phyloP scores from a whole-genome alignment of 2,888 invertebrate species.

The Drosophila tripunctata region DNA sequence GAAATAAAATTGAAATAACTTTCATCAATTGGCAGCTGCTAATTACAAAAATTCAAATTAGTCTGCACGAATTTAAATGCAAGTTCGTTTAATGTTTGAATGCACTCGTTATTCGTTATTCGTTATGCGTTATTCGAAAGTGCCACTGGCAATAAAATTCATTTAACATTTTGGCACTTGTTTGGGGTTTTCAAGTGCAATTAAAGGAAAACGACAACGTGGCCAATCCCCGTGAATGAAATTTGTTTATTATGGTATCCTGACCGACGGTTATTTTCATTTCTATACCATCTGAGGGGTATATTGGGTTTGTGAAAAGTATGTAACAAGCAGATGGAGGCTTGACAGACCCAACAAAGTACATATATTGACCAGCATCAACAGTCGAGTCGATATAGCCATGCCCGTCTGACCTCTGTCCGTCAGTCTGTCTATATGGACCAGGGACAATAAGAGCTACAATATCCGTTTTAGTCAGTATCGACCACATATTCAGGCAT shows the following conservation, averaged over 20 bases:
- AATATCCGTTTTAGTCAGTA: too few relatives aligned
- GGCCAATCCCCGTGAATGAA: slow-evolving; percentile 15
- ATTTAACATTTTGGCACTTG: slow-evolving; percentile 59
- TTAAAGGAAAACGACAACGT: slow-evolving; percentile 42
- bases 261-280: background rate
- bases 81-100: slow-evolving; percentile 27
- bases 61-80: slow-evolving; percentile 27
- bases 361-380: too few relatives aligned
- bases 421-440: too few relatives aligned
- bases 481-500: too few relatives aligned
- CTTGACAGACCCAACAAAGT: too few relatives aligned
- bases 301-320: background rate
- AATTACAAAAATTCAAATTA: slow-evolving; percentile 64
- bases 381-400: too few relatives aligned
- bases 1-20: slow-evolving; percentile 40
- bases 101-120: slow-evolving; percentile 36
- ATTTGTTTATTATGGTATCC: slow-evolving; percentile 30
- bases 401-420: too few relatives aligned
- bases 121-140: too few relatives aligned
- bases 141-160: slow-evolving; percentile 49
- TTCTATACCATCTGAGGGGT: background rate
- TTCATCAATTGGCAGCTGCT: slow-evolving; percentile 26
- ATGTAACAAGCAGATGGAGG: too few relatives aligned
- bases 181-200: slow-evolving; percentile 47
- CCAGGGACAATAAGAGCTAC: too few relatives aligned